These are phyloP conservation scores for Cerastis rubricosa DNA, from an alignment of 2,888 invertebrate genomes.

Conservation along the genomic window DNA sequence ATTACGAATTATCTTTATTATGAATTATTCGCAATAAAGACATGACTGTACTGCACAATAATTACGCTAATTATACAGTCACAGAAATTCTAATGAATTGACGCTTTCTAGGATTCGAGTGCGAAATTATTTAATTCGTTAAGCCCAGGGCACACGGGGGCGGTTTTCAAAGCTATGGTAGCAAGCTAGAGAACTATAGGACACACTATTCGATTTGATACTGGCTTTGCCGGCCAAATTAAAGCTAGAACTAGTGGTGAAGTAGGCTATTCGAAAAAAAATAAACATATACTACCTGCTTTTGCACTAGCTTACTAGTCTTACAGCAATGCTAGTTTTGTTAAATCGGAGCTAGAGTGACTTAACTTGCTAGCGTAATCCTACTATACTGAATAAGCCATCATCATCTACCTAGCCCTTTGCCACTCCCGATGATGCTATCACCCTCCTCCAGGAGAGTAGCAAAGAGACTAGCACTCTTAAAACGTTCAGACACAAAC, in stretches of 20 bases:
- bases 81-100: conserved; percentile 52
- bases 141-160: conserved; percentile 31
- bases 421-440: no score
- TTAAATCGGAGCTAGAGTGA: neutral
- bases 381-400: no score
- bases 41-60: conserved; percentile 46
- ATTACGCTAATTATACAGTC: conserved; percentile 56
- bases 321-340: neutral
- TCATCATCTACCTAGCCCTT: no score
- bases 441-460: no score
- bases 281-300: neutral
- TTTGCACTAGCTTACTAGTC: neutral
- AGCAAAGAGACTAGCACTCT: no score
- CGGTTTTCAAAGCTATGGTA: neutral
- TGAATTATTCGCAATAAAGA: conserved; percentile 44
- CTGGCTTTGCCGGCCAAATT: neutral
- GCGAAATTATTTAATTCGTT: conserved; percentile 74
- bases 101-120: conserved; percentile 69
- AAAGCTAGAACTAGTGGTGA: neutral
- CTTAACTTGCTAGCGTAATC: neutral
- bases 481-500: no score
- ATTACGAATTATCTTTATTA: conserved; percentile 49
- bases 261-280: neutral
- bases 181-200: neutral
- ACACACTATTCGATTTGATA: neutral